phyloP scores from a whole-genome alignment of 2,113 vertebrate species.

The Centropus bengalensis region DNA sequence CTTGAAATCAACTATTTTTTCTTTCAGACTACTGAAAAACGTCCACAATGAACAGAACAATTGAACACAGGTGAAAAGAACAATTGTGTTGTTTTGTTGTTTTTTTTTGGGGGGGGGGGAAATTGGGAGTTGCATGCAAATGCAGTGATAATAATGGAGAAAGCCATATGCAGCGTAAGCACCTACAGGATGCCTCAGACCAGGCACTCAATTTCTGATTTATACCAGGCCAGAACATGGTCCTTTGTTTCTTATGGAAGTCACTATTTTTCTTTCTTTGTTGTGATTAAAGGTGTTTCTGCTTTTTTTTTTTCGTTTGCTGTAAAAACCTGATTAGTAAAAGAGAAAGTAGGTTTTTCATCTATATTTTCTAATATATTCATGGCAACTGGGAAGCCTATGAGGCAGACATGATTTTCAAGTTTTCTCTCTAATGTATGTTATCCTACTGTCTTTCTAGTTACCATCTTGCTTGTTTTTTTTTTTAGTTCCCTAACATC shows the following conservation, averaged over 20 bases:
- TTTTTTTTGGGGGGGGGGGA: constrained; percentile 45
- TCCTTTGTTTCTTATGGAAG: background rate
- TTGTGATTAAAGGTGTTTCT: constrained; percentile 25
- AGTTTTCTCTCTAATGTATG: background rate
- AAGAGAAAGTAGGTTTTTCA: constrained; percentile 14
- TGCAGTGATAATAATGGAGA: background rate
- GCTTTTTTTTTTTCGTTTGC: constrained; percentile 17
- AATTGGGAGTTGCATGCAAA: background rate
- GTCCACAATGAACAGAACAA: constrained; percentile 47
- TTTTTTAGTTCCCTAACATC: background rate
- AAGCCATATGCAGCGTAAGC: background rate
- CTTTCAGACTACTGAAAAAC: constrained; percentile 64
- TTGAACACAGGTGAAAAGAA: constrained; percentile 64
- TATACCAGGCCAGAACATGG: constrained; percentile 17
- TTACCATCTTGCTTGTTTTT: background rate
- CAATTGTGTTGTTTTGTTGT: constrained; percentile 52
- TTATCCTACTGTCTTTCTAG: background rate
- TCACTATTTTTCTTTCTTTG: constrained; percentile 2
- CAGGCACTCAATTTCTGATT: constrained; percentile 1
- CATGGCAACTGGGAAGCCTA: background rate
- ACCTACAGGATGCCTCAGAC: background rate
- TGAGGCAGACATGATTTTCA: background rate
- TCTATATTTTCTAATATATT: background rate
- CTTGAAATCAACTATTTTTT: constrained; percentile 78
- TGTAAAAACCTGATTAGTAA: background rate